A percentile compares a stretch with the other conserved stretches of the same genome.
Conservation (phyloP, 2,113 vertebrate species). For the Pitta sordida region DNA sequence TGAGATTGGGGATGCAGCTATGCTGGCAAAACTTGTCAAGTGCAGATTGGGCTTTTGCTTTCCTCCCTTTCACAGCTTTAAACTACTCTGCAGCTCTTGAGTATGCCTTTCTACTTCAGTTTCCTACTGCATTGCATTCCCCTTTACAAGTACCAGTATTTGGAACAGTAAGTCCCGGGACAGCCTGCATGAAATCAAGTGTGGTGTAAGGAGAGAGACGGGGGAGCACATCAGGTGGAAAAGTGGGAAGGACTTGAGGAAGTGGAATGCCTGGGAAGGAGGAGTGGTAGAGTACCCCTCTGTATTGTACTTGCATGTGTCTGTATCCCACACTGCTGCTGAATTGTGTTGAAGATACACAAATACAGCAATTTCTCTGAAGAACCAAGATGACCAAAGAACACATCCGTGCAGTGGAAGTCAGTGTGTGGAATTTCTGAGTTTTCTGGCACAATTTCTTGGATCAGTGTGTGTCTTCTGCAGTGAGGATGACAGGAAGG, state of each 20-base stretch:
- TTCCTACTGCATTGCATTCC: background rate
- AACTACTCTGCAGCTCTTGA: background rate
- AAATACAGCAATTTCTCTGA: background rate
- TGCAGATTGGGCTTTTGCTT: background rate
- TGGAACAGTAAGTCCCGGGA: background rate
- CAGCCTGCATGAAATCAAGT: background rate
- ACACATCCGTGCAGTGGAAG: rapidly evolving
- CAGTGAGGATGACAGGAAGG: rapidly evolving
- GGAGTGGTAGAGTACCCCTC: background rate
- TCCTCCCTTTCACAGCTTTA: background rate
- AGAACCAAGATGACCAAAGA: background rate
- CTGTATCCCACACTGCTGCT: background rate
- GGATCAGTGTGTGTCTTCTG: background rate
- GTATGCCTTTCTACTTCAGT: background rate
- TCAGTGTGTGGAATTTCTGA: background rate
- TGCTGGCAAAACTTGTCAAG: background rate
- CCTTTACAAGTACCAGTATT: background rate
- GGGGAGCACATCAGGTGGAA: background rate
- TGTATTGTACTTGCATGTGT: rapidly evolving
- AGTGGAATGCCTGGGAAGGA: background rate
- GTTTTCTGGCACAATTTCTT: background rate
- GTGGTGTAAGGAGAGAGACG: background rate
- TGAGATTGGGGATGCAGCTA: background rate
- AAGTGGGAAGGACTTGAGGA: background rate
- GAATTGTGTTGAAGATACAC: rapidly evolving